Evolutionary conservation across 64 coral and sea anemone genomes (phyloP), one percentile per base, ranked within the genome.

Genomic region (Montipora foliosa): DNA sequence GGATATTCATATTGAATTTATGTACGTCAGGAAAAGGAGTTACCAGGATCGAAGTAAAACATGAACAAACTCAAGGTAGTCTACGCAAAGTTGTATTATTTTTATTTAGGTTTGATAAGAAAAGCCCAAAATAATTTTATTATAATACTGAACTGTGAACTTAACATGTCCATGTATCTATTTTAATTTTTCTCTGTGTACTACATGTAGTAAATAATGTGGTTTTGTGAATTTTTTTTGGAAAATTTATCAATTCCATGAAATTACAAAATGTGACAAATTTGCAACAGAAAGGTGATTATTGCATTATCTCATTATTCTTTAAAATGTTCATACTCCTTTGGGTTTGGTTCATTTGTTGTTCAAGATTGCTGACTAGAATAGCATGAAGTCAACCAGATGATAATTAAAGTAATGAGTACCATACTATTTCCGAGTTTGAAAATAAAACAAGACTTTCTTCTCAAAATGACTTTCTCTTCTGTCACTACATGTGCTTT

Each of bases 21-120:
- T 64, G 49, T 22, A 11, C 82, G 24, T 22, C 3, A 2, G 15
- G 49, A 50, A 17, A 70, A 49, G 82, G 19, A 71, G 17, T 72
- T 19, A 3, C 66, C 66, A 71, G 29, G 21, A 67, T 71, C n/a
- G 6, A 67, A 22, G 64, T 71, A 5, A 71, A 72, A 86, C 49
- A 86, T 86, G 82, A 60, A 86, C 47, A 86, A 86, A 66, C 67
- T 86, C 44, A 86, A 86, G 82, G 82, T 86, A 86, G 44, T 21
- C 5, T 5, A 10, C 52, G 4, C 10, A 12, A 71, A 17, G 24
- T 16, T 50, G 70, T 50, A 47, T 20, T 47, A 2, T 86, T 71
- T 49, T 68, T 82, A 62, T 12, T 64, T 3, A 14, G 1, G 61
- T 14, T 16, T 64, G 61, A 64, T 64, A 64, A 19, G 1, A 57